Percentiles rank a stretch among this genome's conserved stretches.
phyloP scores from a whole-genome alignment of 2,113 vertebrate species.

The Paradoxurus hermaphroditus region DNA sequence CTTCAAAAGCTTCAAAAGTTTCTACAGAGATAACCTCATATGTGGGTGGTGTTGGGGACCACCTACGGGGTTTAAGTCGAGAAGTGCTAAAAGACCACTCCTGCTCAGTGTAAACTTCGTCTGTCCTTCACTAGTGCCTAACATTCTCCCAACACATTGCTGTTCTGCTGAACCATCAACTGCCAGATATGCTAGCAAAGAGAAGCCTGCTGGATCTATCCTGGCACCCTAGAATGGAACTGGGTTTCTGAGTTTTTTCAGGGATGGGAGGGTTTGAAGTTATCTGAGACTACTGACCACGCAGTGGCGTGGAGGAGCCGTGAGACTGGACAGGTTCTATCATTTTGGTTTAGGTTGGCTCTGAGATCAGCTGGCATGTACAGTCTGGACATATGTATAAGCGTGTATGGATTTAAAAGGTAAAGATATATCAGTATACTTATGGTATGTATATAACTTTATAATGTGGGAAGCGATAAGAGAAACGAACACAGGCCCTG shows the following conservation, averaged over 20 bases:
- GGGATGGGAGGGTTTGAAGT: background rate
- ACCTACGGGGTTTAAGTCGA: background rate
- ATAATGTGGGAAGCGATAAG: background rate
- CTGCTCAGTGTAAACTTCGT: background rate
- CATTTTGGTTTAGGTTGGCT: background rate
- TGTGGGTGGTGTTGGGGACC: background rate
- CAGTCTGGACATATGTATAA: background rate
- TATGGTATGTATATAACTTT: background rate
- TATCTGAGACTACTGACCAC: background rate
- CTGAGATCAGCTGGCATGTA: background rate
- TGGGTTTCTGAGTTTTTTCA: background rate
- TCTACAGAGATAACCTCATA: background rate
- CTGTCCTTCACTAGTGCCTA: background rate
- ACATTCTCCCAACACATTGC: background rate
- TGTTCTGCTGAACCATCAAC: background rate
- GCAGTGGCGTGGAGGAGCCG: background rate
- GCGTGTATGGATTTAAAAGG: background rate
- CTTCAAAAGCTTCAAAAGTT: conserved; percentile 40
- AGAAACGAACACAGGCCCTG: background rate
- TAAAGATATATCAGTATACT: background rate
- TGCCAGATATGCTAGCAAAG: background rate
- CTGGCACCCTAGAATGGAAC: background rate
- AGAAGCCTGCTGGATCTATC: background rate
- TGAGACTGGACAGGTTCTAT: background rate
- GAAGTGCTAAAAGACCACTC: background rate